Conservation (phyloP, 2,888 invertebrate genomes). For the Steromphala cineraria region DNA sequence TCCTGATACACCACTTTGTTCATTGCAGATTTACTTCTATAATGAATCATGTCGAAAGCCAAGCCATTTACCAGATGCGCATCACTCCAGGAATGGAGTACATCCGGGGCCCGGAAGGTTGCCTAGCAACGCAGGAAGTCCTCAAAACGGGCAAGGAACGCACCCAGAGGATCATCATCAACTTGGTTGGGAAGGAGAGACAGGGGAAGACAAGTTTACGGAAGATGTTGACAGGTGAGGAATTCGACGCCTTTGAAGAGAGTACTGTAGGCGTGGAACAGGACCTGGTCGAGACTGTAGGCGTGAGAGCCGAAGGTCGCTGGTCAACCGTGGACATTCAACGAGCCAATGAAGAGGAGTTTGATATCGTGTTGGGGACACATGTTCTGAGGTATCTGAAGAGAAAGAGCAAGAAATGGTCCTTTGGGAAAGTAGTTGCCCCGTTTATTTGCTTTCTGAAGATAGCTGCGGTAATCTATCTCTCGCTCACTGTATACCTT, state of each 20-base stretch:
- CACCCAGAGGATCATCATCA: conserved; percentile 45
- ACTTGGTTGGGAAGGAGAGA: conserved; percentile 48
- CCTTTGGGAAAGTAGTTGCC: background rate
- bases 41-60: conserved; percentile 23
- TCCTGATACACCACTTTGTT: no score
- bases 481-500: conserved; percentile 39
- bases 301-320: conserved; percentile 6
- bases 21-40: background rate
- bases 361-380: conserved; percentile 42
- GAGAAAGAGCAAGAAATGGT: conserved; percentile 14
- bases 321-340: conserved; percentile 39
- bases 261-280: conserved; percentile 53
- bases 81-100: conserved; percentile 48
- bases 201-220: conserved; percentile 52
- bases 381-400: conserved; percentile 38
- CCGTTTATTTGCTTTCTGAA: conserved; percentile 37
- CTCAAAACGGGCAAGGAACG: conserved; percentile 39
- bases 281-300: conserved; percentile 45
- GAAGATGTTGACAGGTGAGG: conserved; percentile 41
- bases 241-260: conserved; percentile 41
- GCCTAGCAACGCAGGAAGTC: conserved; percentile 42
- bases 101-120: conserved; percentile 48
- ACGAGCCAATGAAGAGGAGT: conserved; percentile 43
- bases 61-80: conserved; percentile 44
- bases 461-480: conserved; percentile 34